Percentiles rank a stretch among this genome's conserved stretches.
phyloP scores from a whole-genome alignment of 2,888 invertebrate species.

The Baccha elongata region DNA sequence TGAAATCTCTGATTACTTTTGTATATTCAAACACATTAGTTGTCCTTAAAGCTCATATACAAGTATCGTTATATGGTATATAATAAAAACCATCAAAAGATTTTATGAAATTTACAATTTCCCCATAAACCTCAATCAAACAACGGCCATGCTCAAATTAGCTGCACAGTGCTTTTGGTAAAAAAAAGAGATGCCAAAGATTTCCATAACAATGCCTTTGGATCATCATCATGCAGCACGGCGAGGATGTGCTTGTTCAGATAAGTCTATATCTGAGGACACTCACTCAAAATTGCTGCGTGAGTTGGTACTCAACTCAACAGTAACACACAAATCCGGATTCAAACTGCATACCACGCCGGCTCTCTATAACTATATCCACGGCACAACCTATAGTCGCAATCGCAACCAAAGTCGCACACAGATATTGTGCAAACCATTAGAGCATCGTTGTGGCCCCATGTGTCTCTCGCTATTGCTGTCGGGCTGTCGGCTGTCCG shows the following conservation, averaged over 20 bases:
- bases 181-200: neutral
- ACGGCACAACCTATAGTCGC: slow-evolving; percentile 21
- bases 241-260: slow-evolving; percentile 10
- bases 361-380: neutral
- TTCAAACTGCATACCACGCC: slow-evolving; percentile 20
- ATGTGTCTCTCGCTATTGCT: slow-evolving; percentile 52
- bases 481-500: slow-evolving; percentile 72
- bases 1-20: too few species aligned
- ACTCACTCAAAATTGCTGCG: slow-evolving; percentile 21
- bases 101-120: too few species aligned
- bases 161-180: neutral
- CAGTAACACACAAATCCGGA: slow-evolving; percentile 43
- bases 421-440: slow-evolving; percentile 57
- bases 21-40: too few species aligned
- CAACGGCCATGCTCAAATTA: neutral
- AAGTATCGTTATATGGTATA: too few species aligned
- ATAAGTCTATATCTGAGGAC: slow-evolving; percentile 5
- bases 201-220: slow-evolving; percentile 17
- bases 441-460: slow-evolving; percentile 60
- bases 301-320: slow-evolving; percentile 34
- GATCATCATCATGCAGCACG: neutral
- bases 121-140: neutral
- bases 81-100: too few species aligned
- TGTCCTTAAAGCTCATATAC: too few species aligned
- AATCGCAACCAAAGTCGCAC: slow-evolving; percentile 4